Evolutionary conservation across 2,888 invertebrate genomes (phyloP), one percentile per base, ranked within the genome.

Genomic region (Alloscopus bannaensis): DNA sequence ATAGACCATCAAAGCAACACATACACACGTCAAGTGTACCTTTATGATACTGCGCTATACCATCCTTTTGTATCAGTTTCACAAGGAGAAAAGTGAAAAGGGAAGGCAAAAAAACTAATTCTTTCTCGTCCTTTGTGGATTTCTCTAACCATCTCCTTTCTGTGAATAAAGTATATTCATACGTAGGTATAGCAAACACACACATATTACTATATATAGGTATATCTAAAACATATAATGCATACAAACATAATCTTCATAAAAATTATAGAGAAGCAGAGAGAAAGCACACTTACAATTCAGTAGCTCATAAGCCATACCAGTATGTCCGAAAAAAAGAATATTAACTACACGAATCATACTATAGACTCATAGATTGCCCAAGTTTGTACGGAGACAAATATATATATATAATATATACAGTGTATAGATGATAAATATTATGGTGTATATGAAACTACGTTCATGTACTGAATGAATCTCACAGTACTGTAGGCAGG

Each of bases 31-130:
- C n/a, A n/a, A n/a, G n/a, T n/a, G n/a, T n/a, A n/a, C n/a, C n/a
- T n/a, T n/a, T n/a, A n/a, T n/a, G n/a, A n/a, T n/a, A n/a, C n/a
- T n/a, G n/a, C n/a, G n/a, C n/a, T n/a, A n/a, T n/a, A n/a, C n/a
- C n/a, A n/a, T n/a, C n/a, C n/a, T n/a, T n/a, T n/a, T n/a, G n/a
- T n/a, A n/a, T n/a, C n/a, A n/a, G n/a, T n/a, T n/a, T n/a, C n/a
- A n/a, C 99, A 99, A 90, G 92, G 99, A 87, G 99, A 99, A 90
- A 97, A 97, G 92, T 97, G 97, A 92, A 97, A 97, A 90, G 92
- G 97, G 87, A 97, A 97, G 96, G n/a, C n/a, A n/a, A n/a, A n/a
- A n/a, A n/a, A n/a, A n/a, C n/a, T n/a, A n/a, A n/a, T n/a, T n/a
- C n/a, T n/a, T n/a, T n/a, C n/a, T n/a, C n/a, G n/a, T n/a, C n/a